A percentile compares a stretch with the other conserved stretches of the same genome.
These are phyloP conservation scores for Terrapene triunguis DNA, from an alignment of 2,113 vertebrate genomes.

Conservation along the genomic window DNA sequence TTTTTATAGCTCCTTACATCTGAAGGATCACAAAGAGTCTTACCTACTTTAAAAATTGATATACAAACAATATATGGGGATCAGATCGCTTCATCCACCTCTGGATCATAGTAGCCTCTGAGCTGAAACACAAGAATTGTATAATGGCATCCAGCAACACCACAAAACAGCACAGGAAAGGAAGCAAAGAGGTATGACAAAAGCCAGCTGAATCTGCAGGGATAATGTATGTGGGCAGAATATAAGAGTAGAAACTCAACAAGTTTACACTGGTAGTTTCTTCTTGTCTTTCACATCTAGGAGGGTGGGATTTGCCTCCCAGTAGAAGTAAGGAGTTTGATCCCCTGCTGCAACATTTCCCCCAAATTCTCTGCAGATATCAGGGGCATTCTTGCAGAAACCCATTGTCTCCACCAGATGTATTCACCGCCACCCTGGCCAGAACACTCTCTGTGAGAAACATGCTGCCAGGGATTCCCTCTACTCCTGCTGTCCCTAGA, in stretches of 20 bases:
- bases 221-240: background rate
- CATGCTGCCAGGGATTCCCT: background rate
- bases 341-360: background rate
- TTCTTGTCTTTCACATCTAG: background rate
- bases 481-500: background rate
- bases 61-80: background rate
- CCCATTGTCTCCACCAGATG: background rate
- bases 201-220: background rate
- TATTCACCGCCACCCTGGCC: background rate
- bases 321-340: background rate
- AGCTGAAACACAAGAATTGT: background rate
- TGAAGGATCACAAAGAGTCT: slow-evolving; percentile 34
- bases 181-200: background rate
- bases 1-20: slow-evolving; percentile 46
- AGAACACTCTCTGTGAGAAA: background rate
- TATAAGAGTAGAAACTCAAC: background rate
- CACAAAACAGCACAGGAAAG: background rate
- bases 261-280: background rate
- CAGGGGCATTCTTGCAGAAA: background rate
- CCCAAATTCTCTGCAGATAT: background rate
- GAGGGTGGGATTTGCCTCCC: background rate
- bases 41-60: slow-evolving; percentile 34
- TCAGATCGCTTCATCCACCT: background rate
- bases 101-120: background rate
- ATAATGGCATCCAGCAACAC: background rate